phyloP scores from a whole-genome alignment of 2,888 invertebrate species.

The Hylaea fasciaria region DNA sequence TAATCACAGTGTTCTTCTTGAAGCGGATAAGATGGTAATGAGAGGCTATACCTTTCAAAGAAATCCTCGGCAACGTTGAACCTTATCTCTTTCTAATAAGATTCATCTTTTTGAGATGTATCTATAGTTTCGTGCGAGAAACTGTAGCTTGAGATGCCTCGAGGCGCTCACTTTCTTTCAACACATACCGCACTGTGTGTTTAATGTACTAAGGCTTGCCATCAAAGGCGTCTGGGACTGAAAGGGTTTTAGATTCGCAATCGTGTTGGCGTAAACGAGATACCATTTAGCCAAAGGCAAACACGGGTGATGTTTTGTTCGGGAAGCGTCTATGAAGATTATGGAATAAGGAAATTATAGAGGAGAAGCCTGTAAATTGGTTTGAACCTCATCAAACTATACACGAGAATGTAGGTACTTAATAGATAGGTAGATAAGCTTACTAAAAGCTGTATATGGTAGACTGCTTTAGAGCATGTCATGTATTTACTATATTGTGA shows the following conservation, averaged over 20 bases:
- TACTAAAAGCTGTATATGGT: too few species aligned
- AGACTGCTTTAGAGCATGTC: too few species aligned
- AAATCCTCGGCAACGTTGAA: background rate
- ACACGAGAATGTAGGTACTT: too few species aligned
- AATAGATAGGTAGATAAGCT: too few species aligned
- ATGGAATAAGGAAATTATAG: constrained; percentile 48
- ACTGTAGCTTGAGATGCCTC: constrained; percentile 73
- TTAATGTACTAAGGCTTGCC: constrained; percentile 72
- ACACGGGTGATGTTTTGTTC: constrained; percentile 56
- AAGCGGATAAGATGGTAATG: constrained; percentile 78
- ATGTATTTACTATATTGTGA: too few species aligned
- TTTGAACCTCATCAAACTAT: too few species aligned
- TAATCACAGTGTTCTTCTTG: constrained; percentile 78
- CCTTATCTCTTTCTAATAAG: constrained; percentile 8
- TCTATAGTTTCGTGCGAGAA: constrained; percentile 46
- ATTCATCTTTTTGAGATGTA: background rate
- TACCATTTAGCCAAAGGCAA: constrained; percentile 78
- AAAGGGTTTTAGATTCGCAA: constrained; percentile 76
- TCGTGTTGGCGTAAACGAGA: constrained; percentile 77
- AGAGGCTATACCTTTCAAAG: constrained; percentile 43
- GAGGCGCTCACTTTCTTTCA: constrained; percentile 75
- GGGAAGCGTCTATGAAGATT: constrained; percentile 60
- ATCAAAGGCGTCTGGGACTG: constrained; percentile 70
- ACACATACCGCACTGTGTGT: constrained; percentile 80
- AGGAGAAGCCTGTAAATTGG: constrained; percentile 14